These are phyloP conservation scores for Malurus cyaneus DNA, from an alignment of 2,113 vertebrate species.

Conservation along the genomic window DNA sequence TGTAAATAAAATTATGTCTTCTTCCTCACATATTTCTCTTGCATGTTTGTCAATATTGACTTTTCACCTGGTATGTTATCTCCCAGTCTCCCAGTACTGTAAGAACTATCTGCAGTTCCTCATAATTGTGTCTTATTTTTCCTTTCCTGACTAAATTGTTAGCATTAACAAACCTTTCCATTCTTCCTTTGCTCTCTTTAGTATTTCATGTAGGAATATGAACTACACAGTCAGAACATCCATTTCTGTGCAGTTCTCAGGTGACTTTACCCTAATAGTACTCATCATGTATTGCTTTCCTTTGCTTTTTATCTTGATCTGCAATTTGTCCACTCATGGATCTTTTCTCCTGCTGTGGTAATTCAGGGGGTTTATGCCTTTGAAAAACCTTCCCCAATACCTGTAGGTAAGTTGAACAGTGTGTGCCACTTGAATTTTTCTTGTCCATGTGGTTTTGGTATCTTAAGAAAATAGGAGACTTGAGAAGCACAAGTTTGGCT, in stretches of 20 bases:
- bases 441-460: background rate
- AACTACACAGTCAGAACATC: background rate
- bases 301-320: background rate
- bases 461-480: background rate
- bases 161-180: background rate
- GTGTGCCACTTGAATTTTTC: background rate
- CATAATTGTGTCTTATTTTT: background rate
- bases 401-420: background rate
- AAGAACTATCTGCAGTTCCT: background rate
- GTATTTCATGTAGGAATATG: background rate
- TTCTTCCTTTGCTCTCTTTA: background rate
- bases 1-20: background rate
- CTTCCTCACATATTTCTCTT: background rate
- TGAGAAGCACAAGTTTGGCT: background rate
- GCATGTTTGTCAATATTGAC: background rate
- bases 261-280: background rate
- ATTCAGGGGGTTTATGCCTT: background rate
- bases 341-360: background rate
- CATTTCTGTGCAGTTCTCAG: background rate
- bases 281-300: background rate
- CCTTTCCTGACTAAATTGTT: background rate
- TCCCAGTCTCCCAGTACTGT: background rate
- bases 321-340: background rate
- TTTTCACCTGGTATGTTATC: background rate
- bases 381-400: background rate